Evolutionary conservation across 2,797 vertebrate species (phyloP).

Genomic region (Pantherophis vulpinus): DNA sequence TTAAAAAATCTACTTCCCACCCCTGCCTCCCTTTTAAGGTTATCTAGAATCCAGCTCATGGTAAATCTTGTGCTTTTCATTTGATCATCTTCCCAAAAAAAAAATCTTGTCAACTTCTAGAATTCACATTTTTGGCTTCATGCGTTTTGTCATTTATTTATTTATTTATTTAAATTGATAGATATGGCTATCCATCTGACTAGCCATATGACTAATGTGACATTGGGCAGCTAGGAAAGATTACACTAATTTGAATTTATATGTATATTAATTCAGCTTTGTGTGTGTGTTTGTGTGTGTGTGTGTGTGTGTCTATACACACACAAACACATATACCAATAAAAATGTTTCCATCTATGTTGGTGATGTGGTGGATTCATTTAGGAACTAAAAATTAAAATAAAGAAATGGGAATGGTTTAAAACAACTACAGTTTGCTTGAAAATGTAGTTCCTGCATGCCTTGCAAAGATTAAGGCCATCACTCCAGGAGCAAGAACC

Average conservation of each 20-base stretch:
- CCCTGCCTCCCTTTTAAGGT: not conserved
- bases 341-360: not conserved
- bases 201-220: not conserved
- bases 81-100: accelerated
- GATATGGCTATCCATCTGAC: not conserved
- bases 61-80: not conserved
- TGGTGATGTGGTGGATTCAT: not conserved
- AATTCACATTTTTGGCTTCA: not conserved
- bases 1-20: not conserved
- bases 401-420: not conserved
- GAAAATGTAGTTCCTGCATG: not conserved
- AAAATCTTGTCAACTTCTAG: not conserved
- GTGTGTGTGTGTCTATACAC: not conserved
- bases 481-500: not conserved
- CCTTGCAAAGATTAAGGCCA: not conserved
- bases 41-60: not conserved
- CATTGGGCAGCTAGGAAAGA: not conserved
- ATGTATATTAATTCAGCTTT: not conserved
- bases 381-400: slow-evolving; percentile 2
- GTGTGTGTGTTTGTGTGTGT: no score
- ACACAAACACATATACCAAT: not conserved
- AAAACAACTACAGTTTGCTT: not conserved
- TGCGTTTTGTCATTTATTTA: not conserved
- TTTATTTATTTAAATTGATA: not conserved
- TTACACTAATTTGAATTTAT: not conserved